Conservation (phyloP, 1,140 invertebrate species). For the Anastatus disparis region DNA sequence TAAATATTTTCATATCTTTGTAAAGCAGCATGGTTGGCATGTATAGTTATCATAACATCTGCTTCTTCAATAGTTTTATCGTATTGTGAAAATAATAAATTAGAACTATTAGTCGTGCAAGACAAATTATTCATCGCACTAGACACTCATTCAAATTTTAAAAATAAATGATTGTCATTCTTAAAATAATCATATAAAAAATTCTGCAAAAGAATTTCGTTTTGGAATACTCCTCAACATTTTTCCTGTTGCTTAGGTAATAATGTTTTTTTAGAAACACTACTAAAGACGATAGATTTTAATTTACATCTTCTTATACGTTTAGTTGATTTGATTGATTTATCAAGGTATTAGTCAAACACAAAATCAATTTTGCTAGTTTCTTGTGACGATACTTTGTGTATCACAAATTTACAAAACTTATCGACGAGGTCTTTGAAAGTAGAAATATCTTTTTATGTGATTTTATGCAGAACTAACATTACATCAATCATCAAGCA, state of each 20-base stretch:
- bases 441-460: neutral
- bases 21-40: neutral
- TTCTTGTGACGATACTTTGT: neutral
- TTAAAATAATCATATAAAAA: neutral
- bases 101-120: too few species aligned
- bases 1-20: conserved; percentile 9
- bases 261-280: neutral
- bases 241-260: conserved; percentile 8
- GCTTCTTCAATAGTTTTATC: conserved; percentile 18
- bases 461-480: neutral
- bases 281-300: neutral
- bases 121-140: neutral
- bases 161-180: neutral
- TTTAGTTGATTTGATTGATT: conserved; percentile 18
- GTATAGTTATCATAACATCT: conserved; percentile 4
- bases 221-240: neutral
- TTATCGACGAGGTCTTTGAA: neutral
- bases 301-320: neutral
- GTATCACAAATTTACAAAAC: neutral
- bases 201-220: neutral
- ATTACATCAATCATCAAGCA: conserved; percentile 2
- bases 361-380: conserved; percentile 31
- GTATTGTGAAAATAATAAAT: neutral
- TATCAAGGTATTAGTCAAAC: conserved; percentile 23
- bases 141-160: neutral